Base-by-base conservation (phyloP, 2,113 vertebrate genomes). In the Rhinoptilus africanus region DNA sequence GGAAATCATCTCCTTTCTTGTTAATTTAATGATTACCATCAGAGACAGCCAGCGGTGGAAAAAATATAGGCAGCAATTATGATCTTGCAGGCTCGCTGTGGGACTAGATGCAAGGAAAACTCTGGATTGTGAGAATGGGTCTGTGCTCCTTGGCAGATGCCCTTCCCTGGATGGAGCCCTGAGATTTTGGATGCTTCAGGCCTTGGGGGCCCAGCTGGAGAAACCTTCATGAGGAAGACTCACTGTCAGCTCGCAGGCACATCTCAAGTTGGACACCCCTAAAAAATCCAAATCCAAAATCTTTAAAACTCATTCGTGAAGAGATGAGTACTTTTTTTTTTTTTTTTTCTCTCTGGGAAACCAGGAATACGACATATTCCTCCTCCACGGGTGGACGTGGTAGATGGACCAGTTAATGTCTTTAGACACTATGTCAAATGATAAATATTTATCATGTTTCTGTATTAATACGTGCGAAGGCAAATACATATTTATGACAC, bases 401-500 rank as follows among this genome's bases (percentile, higher is more conserved):
- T 89, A 80, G 88, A 80, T 32, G 37, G 77, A 85, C 62, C 28
- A 62, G 53, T 62, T 83, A 60, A 92, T 19, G n/a, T 39, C 89
- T 92, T 85, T 23, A 89, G 77, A 92, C 71, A 39, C 53, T 47
- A 54, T 79, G 86, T 91, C 81, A 91, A 92, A 82, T 11, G 16
- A 91, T 95, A 95, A 93, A 95, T 95, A 97, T 94, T 93, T 95
- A 96, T 93, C n/a, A 32, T 9, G 24, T 37, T 93, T 80, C 95
- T 76, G 37, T 92, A 89, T 91, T 94, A 83, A 92, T 92, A 93
- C 1, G 2, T 94, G 85, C 37, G 72, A 95, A 82, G 48, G 53
- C 60, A 73, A 83, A 92, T 95, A 84, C 95, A 92, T 93, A 97
- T 95, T 94, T 91, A 93, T 89, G 83, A 81, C 82, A 50, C 71